Base-by-base conservation (phyloP, 2,888 invertebrate species). In the Pollenia angustigena region DNA sequence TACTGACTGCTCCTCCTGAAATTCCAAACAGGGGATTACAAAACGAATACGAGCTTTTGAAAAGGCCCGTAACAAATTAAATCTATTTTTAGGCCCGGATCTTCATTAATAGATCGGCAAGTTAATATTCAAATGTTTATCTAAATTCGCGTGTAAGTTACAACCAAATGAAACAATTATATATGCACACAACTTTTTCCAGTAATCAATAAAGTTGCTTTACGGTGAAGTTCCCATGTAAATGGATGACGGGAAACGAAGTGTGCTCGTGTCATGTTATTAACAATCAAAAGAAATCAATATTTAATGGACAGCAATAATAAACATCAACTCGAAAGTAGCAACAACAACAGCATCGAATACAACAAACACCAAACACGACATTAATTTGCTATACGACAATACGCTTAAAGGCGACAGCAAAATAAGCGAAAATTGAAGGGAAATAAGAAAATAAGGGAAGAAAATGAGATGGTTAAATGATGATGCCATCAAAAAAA, bases 261-360 rank as follows among this genome's bases (percentile, higher is more conserved):
- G 4, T 44, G 10, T 23, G 4, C 52, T 18, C 40, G 52, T 69
- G 69, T 69, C 69, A 32, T 40, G 54, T 50, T 56, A 40, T 58
- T 54, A 78, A 79, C 69, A 69, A 82, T 75, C 69, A 66, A 62
- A 75, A 75, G 64, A 75, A 80, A 82, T 80, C 79, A 83, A 86
- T 86, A 86, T 80, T 80, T 71, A 86, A 80, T 80, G 82, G 82
- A 79, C 69, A 56, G 68, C 58, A 75, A 80, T 58, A 86, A 75
- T 83, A 71, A 83, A 80, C 75, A 72, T 68, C 52, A 64, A 75
- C 52, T 74, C 14, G n/a, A 69, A 64, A 68, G 48, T n/a, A 72
- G 50, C 54, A 74, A 50, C 48, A 50, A 10, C 66, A 82, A 50
- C 40, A 54, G 40, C 62, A 46, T 46, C 40, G 40, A 14, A 32